phyloP scores from a whole-genome alignment of 1,140 invertebrate species.

The Calephelis virginiensis region DNA sequence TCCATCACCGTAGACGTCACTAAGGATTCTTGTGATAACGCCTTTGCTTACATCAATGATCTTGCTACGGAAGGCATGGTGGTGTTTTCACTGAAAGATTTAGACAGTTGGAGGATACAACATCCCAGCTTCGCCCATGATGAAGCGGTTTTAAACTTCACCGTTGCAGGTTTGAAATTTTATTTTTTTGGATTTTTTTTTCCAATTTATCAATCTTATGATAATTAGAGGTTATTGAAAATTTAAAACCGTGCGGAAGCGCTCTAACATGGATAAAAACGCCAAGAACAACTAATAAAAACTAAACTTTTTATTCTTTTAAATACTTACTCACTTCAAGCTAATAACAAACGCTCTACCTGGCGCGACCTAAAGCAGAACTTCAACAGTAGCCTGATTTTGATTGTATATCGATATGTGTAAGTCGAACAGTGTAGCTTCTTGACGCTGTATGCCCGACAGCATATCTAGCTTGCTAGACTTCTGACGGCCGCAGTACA shows the following conservation, averaged over 20 bases:
- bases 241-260: no score
- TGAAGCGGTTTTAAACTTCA: slow-evolving; percentile 80
- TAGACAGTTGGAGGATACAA: slow-evolving; percentile 84
- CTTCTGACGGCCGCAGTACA: no score
- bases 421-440: no score
- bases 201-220: no score
- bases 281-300: background rate
- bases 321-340: background rate
- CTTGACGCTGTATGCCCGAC: no score
- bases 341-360: no score
- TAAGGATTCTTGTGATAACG: slow-evolving; percentile 79
- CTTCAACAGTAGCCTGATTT: no score
- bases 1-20: slow-evolving; percentile 83
- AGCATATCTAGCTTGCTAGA: no score
- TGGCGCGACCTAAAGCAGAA: no score
- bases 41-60: slow-evolving; percentile 86
- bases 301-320: background rate
- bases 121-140: slow-evolving; percentile 85
- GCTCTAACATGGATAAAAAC: background rate
- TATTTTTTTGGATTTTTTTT: background rate
- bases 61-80: slow-evolving; percentile 83
- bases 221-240: no score
- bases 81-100: slow-evolving; percentile 82
- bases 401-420: no score
- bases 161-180: slow-evolving; percentile 78